phyloP scores from a whole-genome alignment of 2,888 invertebrate species.

The Unio pictorum region DNA sequence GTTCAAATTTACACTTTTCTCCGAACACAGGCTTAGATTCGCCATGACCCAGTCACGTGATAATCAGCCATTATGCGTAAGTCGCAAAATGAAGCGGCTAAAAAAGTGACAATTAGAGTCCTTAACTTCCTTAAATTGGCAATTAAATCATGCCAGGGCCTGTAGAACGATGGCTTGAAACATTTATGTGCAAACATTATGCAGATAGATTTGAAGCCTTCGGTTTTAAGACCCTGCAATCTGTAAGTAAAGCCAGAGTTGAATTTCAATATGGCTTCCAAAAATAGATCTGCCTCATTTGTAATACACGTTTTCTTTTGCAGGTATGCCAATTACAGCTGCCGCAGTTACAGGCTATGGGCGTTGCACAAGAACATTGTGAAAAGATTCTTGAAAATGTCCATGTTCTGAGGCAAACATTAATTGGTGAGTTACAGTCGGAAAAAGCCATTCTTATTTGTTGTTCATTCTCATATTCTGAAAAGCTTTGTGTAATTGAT shows the following conservation, averaged over 20 bases:
- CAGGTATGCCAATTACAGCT: conserved; percentile 64
- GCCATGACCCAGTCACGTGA: conserved; percentile 59
- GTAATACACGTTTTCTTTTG: conserved; percentile 18
- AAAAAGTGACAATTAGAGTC: conserved; percentile 9
- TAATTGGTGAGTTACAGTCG: conserved; percentile 52
- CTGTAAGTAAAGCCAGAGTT: conserved; percentile 50
- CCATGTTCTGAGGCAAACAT: conserved; percentile 59
- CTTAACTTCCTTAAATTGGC: background rate
- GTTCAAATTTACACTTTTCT: too few species aligned
- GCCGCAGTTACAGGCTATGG: conserved; percentile 61
- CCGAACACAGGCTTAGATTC: background rate
- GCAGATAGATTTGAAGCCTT: conserved; percentile 61
- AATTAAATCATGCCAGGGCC: conserved; percentile 53
- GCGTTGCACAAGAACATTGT: conserved; percentile 61
- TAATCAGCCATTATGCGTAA: conserved; percentile 65
- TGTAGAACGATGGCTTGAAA: conserved; percentile 66
- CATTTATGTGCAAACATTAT: conserved; percentile 67
- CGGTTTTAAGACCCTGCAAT: conserved; percentile 66
- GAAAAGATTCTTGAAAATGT: conserved; percentile 64
- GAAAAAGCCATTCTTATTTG: background rate
- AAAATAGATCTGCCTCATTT: conserved; percentile 9
- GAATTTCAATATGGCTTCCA: conserved; percentile 37
- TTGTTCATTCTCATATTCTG: background rate
- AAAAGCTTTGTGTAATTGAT: too few species aligned
- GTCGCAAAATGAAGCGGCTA: conserved; percentile 42